phyloP scores from a whole-genome alignment of 2,113 vertebrate species.

The Fukomys damarensis region DNA sequence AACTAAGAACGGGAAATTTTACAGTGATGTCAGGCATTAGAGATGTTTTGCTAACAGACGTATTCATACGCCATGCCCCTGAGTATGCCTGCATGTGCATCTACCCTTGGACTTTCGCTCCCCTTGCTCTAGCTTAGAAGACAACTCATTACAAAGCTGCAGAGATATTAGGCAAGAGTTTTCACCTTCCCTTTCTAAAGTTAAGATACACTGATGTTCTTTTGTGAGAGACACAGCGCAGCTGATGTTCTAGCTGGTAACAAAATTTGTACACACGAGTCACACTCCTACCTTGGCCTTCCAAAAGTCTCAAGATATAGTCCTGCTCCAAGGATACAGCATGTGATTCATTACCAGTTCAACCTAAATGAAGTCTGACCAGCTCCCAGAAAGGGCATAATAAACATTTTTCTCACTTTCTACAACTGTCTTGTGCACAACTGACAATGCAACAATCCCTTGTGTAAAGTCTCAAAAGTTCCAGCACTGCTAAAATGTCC shows the following conservation, averaged over 20 bases:
- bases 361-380: not conserved
- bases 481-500: not conserved
- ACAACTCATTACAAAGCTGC: not conserved
- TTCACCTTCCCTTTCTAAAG: not conserved
- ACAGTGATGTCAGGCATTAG: not conserved
- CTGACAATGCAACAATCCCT: not conserved
- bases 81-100: rapidly evolving
- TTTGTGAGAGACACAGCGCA: not conserved
- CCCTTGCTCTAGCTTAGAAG: not conserved
- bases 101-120: not conserved
- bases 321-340: not conserved
- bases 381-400: not conserved
- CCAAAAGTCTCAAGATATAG: not conserved
- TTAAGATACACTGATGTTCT: not conserved
- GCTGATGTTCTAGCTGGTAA: not conserved
- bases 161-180: not conserved
- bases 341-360: not conserved
- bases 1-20: not conserved
- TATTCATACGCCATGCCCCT: no score
- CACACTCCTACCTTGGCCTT: not conserved
- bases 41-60: not conserved
- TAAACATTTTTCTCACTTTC: not conserved
- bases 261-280: not conserved
- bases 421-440: not conserved
- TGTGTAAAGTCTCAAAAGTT: not conserved